These are phyloP conservation scores for Zaprionus davidi DNA, from an alignment of 1,140 invertebrate genomes.

Conservation along the genomic window DNA sequence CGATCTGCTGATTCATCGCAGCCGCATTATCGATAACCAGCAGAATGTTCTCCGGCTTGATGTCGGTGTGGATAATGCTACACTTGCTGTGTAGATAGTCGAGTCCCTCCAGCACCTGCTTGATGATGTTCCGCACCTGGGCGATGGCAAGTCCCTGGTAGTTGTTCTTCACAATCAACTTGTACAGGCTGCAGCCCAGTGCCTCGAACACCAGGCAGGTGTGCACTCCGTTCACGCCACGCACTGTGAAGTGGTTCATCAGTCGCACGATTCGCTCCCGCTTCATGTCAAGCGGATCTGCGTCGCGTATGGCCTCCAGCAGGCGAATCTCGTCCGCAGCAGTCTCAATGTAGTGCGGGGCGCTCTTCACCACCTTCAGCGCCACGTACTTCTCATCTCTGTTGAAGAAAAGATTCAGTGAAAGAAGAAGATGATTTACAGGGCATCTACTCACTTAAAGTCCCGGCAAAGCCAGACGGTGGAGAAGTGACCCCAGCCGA, in stretches of 20 bases:
- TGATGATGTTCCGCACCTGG: slow-evolving; percentile 97
- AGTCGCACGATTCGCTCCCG: slow-evolving; percentile 98
- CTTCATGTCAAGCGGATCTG: slow-evolving; percentile 94
- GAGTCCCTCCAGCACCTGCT: slow-evolving; percentile 96
- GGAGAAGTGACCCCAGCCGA: slow-evolving; percentile 99
- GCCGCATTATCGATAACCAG: slow-evolving; percentile 94
- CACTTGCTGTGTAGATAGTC: slow-evolving; percentile 99
- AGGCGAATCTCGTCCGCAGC: slow-evolving; percentile 99
- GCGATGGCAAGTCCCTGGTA: slow-evolving; percentile 97
- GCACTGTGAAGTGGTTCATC: slow-evolving; percentile 99
- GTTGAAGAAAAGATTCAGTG: background rate
- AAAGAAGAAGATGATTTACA: background rate
- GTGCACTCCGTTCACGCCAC: slow-evolving; percentile 97
- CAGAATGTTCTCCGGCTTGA: slow-evolving; percentile 99
- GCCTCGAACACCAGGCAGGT: slow-evolving; percentile 99
- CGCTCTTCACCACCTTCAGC: slow-evolving; percentile 99
- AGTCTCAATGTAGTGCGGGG: slow-evolving; percentile 98
- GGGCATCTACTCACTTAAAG: slow-evolving; percentile 85
- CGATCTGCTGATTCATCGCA: slow-evolving; percentile 94
- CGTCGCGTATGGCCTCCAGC: slow-evolving; percentile 96
- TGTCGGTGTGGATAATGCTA: slow-evolving; percentile 99
- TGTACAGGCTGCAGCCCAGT: slow-evolving; percentile 97
- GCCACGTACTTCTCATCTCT: slow-evolving; percentile 97
- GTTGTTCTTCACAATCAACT: slow-evolving; percentile 98
- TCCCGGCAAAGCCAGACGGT: slow-evolving; percentile 99